Base-by-base conservation (phyloP, 1,140 invertebrate species). In the Eurytemora carolleeae region DNA sequence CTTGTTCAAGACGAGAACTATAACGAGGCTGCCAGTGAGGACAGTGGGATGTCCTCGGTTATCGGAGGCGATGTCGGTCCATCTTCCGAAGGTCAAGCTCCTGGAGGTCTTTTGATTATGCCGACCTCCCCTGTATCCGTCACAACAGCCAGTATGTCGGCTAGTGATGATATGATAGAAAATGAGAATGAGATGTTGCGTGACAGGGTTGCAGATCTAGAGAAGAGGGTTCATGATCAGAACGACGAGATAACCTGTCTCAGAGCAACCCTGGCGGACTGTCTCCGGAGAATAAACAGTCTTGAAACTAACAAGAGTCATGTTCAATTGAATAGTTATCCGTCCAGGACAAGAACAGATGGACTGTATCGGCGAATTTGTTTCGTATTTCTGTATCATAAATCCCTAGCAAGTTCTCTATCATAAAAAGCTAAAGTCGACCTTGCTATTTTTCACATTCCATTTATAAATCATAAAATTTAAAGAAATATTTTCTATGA, bases 191-290 rank as follows among this genome's bases (percentile, higher is more conserved):
- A 82, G 66, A 82, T 84, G 58, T 73, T 92, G 63, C 78, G 84
- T 65, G 83, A 84, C 64, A 76, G 89, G 64, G 83, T 94, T 1
- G 78, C 81, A 2, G 85, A 87, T 69, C 75, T 95, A 64, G 89
- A 94, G 73, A 85, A 85, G 67, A 84, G 86, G 71, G 86, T 90
- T 26, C 77, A 86, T 61, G 81, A 86, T 67, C 88, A 93, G 71
- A 84, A 82, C 53, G 87, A 94, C 74, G 89, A 95, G 74, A 82
- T 94, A 65, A 80, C 91, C n/a, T 92, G 87, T 71, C 79, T 95
- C 52, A 80, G 87, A 66, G 86, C 86, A 55, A 92, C 89, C 24
- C 75, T 93, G 18, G 87, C 88, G 20, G 88, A 93, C 71, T 86
- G 85, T 12, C 73, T 92, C 44, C 75, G 88, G 63, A 75, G 88